These are phyloP conservation scores for Macaria notata DNA, from an alignment of 2,888 invertebrate genomes.

Conservation along the genomic window DNA sequence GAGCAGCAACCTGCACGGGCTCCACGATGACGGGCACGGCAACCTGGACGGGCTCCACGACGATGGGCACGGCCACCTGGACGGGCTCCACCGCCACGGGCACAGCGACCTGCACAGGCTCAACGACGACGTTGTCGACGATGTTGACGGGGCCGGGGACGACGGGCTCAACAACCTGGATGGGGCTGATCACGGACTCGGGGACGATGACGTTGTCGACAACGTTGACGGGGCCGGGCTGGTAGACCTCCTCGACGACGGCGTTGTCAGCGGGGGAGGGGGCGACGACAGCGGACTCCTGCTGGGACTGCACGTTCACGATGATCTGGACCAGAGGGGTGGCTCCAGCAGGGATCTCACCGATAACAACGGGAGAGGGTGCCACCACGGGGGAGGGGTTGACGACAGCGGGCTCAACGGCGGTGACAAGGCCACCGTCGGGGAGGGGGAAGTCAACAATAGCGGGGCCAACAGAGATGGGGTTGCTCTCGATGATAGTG, in stretches of 20 bases:
- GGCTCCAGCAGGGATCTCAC: conserved; percentile 25
- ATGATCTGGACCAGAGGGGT: conserved; percentile 49
- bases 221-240: conserved; percentile 32
- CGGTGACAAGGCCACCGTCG: too few species aligned
- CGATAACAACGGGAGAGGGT: conserved; percentile 30
- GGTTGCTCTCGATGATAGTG: conserved; percentile 19
- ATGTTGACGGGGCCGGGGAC: conserved; percentile 22
- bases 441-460: conserved; percentile 17
- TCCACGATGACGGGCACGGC: conserved; percentile 33
- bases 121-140: conserved; percentile 26
- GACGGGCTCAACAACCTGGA: conserved; percentile 37
- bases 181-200: conserved; percentile 20
- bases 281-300: conserved; percentile 26
- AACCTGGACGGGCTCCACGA: conserved; percentile 40
- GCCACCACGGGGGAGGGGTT: too few species aligned
- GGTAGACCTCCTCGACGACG: conserved; percentile 24
- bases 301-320: conserved; percentile 44
- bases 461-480: conserved; percentile 24
- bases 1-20: conserved; percentile 8
- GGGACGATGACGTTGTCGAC: conserved; percentile 20
- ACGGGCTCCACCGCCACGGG: conserved; percentile 11
- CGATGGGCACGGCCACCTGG: conserved; percentile 22
- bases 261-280: conserved; percentile 28
- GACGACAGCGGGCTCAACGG: conserved; percentile 30
- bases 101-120: conserved; percentile 28